Base-by-base conservation (phyloP, 2,888 invertebrate species). In the Papilio gigon region DNA sequence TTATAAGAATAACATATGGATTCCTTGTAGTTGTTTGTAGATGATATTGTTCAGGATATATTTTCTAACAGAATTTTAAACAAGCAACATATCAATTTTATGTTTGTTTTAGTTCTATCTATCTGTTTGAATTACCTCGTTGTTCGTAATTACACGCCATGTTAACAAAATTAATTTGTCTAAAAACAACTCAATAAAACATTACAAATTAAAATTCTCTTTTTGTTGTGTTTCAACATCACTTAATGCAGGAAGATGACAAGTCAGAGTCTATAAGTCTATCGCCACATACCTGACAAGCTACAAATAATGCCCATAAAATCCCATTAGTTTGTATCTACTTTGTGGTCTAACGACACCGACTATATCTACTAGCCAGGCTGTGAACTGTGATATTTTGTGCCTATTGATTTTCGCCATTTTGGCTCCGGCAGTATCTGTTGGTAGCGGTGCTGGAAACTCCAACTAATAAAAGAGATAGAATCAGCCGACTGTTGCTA, bases 151-250 rank as follows among this genome's bases (percentile, higher is more conserved):
- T 56, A 30, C 4, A 56, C 53, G 53, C 14, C 53, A 30, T 30
- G n/a, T 56, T 56, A 56, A 56, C 30, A 30, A 56, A n/a, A 56
- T 56, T 30, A 30, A 30, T 56, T 56, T 30, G 4, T n/a, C 3
- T 56, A 30, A 56, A 53, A 30, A 22, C 12, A 12, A 20, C 4
- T 47, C 20, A 47, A 22, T 11, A 47, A 47, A 47, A 12, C n/a
- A n/a, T n/a, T n/a, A n/a, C n/a, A n/a, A n/a, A n/a, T n/a, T n/a
- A n/a, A n/a, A n/a, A n/a, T n/a, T 9, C 4, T 4, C 22, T 47
- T 47, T 47, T 47, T 47, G 20, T 11, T 9, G 6, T 9, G 3
- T 3, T 9, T 8, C n/a, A 44, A 22, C 47, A 47, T 47, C 22
- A 12, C 1, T 22, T 4, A 22, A 6, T 47, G 11, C 3, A 22